Evolutionary conservation across 2,888 invertebrate species (phyloP), one percentile per base, ranked within the genome.

Genomic region (Oxycera nigricornis): DNA sequence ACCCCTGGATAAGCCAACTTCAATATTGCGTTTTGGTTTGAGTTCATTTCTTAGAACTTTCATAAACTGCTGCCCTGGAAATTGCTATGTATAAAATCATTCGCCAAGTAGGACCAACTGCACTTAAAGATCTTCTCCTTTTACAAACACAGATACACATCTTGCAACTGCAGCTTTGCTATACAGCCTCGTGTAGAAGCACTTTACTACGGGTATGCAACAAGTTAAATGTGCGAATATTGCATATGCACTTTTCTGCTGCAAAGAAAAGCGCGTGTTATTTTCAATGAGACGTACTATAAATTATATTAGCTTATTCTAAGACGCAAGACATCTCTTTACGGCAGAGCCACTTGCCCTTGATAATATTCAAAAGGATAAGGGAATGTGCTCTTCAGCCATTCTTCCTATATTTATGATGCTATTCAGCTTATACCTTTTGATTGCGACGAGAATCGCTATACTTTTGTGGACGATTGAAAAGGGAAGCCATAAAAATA

Each of bases 251-350:
- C n/a, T n/a, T n/a, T n/a, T n/a, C n/a, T n/a, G n/a, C n/a, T n/a
- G n/a, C n/a, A n/a, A n/a, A n/a, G n/a, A n/a, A n/a, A n/a, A n/a
- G n/a, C 11, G 46, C 46, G 17, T 46, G 3, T 46, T 46, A n/a
- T 46, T 46, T 46, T 7, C 11, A 46, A 14, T 11, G 46, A 14
- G 3, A 35, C 7, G 3, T 17, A 46, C 46, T 46, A 46, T 46
- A 46, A 46, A 46, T 46, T 46, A 46, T 46, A 46, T 46, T 46
- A 46, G 46, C 46, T 46, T 14, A 46, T 46, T 46, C 46, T 46
- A 17, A 3, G 46, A 46, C 46, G 14, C 17, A n/a, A 14, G 14
- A 46, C 17, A 17, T 46, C 46, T 11, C n/a, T 3, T 17, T n/a
- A 11, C 17, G 46, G 46, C 46, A 7, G 46, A 46, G 4, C 11